Base-by-base conservation (phyloP, 1,140 invertebrate species). In the Eupristina koningsbergeri region DNA sequence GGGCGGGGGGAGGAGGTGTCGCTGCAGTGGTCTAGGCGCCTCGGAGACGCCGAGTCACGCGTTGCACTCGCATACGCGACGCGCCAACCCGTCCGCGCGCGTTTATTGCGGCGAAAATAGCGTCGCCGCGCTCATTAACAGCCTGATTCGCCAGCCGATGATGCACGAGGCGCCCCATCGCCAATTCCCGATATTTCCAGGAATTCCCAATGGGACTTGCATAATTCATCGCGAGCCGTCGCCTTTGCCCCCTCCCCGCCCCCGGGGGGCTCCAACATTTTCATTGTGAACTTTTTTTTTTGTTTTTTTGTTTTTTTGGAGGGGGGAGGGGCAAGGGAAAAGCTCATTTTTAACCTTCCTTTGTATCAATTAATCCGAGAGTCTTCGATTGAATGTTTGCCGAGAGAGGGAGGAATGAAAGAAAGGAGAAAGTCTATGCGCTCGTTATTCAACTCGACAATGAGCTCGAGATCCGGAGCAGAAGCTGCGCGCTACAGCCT, bases 401-500 rank as follows among this genome's bases (percentile, higher is more conserved):
- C 73, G 29, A 63, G 64, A 7, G 53, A 2, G 29, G 64, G 31
- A 31, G 80, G 77, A 80, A 77, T 11, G 41, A 45, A 47, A 9
- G 69, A 1, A 31, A 74, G 45, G 31, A 85, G 77, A 80, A 77
- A 81, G 80, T 84, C 83, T 75, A 53, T 63, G 84, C 84, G 71
- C 84, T 77, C 84, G 84, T 85, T 85, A 85, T 85, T 85, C 78
- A 81, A 77, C n/a, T 41, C 79, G 84, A 85, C 84, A 85, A 85
- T 85, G 84, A 81, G 83, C 83, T 77, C 53, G 36, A 39, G 26
- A 53, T n/a, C 34, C 7, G 73, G 45, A 75, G 15, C 41, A 45
- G 29, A 47, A 26, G 39, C 22, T 45, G 26, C 47, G 45, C 47
- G 15, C 7, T 31, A 31, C 6, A 58, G 75, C 31, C 17, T 7